Evolutionary conservation across 2,888 invertebrate species (phyloP).

Genomic region (Vannuccia rotundouncinata): DNA sequence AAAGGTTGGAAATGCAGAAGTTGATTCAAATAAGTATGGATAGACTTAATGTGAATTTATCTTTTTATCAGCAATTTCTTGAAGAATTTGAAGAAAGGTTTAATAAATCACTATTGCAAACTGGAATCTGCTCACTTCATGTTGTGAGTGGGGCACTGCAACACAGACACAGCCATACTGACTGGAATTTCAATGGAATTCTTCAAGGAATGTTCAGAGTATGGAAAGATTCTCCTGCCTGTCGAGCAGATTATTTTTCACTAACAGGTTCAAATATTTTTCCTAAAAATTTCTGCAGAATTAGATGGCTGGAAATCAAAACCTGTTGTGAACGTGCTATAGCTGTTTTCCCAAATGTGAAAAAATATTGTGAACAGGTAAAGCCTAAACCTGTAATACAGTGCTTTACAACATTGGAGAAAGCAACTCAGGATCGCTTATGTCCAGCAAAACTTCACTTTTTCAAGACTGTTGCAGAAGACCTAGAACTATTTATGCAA

Average conservation of each 20-base stretch:
- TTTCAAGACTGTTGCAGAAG: not conserved
- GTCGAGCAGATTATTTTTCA: not conserved
- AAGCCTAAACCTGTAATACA: not conserved
- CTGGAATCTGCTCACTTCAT: constrained; percentile 12
- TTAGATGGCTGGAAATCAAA: not conserved
- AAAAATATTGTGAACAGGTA: not conserved
- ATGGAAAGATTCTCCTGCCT: not conserved
- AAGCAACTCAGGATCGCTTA: not conserved
- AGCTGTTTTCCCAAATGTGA: not conserved
- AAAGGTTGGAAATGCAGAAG: not conserved
- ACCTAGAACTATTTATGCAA: not conserved
- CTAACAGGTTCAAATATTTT: not conserved
- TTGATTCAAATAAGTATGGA: constrained; percentile 16
- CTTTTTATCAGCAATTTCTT: not conserved
- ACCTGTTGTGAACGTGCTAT: not conserved
- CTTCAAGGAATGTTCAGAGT: not conserved
- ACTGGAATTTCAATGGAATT: not conserved
- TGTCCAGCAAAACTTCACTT: not conserved
- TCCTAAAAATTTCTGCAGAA: not conserved
- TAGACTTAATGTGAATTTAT: not conserved
- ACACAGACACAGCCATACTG: not conserved
- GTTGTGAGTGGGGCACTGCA: constrained; percentile 4
- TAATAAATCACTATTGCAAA: not conserved
- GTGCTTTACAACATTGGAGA: not conserved
- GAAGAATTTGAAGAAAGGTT: not conserved